phyloP scores from a whole-genome alignment of 2,797 vertebrate species.

The Danio kyathit region DNA sequence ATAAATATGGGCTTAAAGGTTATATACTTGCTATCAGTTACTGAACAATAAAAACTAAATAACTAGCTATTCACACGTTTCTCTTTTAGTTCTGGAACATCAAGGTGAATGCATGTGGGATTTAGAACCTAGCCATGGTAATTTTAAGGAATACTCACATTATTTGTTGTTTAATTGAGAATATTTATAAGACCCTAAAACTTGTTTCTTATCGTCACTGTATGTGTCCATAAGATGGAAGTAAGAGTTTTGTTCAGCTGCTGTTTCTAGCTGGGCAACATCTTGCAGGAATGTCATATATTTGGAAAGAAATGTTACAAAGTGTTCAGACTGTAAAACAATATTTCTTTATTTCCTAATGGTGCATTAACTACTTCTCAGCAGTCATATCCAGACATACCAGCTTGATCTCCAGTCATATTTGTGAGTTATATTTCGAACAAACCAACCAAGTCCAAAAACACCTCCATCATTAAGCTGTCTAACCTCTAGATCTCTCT shows the following conservation, averaged over 20 bases:
- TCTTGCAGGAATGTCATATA: not conserved
- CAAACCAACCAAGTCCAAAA: not conserved
- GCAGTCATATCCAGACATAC: not conserved
- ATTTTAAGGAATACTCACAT: not conserved
- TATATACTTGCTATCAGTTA: too few species aligned
- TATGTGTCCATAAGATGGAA: not conserved
- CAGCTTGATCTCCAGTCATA: not conserved
- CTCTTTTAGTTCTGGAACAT: not conserved
- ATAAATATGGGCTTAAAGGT: too few species aligned
- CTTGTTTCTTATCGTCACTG: not conserved
- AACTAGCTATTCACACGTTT: not conserved
- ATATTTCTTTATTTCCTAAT: not conserved
- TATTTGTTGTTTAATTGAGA: not conserved
- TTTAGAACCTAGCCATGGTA: not conserved
- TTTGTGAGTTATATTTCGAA: not conserved
- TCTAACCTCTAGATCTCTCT: not conserved
- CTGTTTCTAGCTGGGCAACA: not conserved
- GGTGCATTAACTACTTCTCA: not conserved
- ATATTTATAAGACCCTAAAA: not conserved
- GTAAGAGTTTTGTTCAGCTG: slow-evolving; percentile 3
- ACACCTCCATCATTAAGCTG: not conserved
- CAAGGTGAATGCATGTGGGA: not conserved
- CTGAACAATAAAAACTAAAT: too few species aligned
- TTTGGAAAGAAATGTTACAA: not conserved
- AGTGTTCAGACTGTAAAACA: not conserved